Percentiles rank a stretch among this genome's conserved stretches.
phyloP scores from a whole-genome alignment of 2,888 invertebrate genomes.

The Ypsolopha sequella region DNA sequence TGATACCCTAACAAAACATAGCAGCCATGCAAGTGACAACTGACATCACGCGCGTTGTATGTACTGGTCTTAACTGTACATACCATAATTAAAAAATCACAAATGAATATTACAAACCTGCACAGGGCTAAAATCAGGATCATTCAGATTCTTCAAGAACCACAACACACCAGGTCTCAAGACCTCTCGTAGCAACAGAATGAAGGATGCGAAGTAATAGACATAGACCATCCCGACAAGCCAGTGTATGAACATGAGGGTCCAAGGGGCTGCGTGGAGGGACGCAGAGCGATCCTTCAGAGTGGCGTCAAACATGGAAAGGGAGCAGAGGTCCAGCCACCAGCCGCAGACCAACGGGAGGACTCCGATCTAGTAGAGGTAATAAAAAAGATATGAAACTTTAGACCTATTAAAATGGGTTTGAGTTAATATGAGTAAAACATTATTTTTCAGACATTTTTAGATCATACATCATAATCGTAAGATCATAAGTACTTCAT shows the following conservation, averaged over 20 bases:
- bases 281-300: constrained; percentile 89
- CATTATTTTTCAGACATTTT: too few relatives aligned
- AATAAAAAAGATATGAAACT: constrained; percentile 26
- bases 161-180: constrained; percentile 96
- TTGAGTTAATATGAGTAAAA: too few relatives aligned
- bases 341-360: constrained; percentile 97
- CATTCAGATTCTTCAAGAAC: constrained; percentile 98
- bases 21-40: too few relatives aligned
- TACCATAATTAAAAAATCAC: not conserved
- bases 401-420: not conserved
- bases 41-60: too few relatives aligned
- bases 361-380: constrained; percentile 79
- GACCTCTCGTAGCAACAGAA: constrained; percentile 92
- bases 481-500: too few relatives aligned
- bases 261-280: constrained; percentile 92
- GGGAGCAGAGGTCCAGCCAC: constrained; percentile 98
- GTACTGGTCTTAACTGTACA: not conserved
- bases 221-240: constrained; percentile 99
- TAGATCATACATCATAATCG: too few relatives aligned
- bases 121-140: constrained; percentile 99
- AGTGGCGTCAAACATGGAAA: constrained; percentile 92
- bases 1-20: too few relatives aligned
- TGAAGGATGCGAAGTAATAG: constrained; percentile 98
- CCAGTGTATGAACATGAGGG: constrained; percentile 99
- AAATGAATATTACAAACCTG: constrained; percentile 69